Percentiles rank a stretch among this genome's conserved stretches.
Evolutionary conservation across 1,140 invertebrate genomes (phyloP).

Genomic region (Whitmania pigra): DNA sequence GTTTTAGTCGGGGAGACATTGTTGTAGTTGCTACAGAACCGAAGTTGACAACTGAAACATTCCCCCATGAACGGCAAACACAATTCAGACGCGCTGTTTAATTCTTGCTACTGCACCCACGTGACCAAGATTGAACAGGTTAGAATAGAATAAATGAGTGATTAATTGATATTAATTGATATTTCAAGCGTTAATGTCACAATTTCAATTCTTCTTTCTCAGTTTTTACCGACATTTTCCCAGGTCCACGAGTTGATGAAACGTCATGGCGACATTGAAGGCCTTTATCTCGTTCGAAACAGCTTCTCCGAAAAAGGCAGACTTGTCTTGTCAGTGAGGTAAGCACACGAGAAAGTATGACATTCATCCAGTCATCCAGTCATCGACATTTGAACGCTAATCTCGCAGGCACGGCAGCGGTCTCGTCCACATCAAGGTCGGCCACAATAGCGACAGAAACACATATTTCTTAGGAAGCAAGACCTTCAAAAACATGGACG

Average conservation of each 20-base stretch:
- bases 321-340: slow-evolving; percentile 3
- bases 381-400: neutral
- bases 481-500: neutral
- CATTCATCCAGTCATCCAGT: neutral
- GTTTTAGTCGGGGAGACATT: too few species aligned
- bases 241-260: neutral
- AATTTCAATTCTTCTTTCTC: too few species aligned
- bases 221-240: neutral
- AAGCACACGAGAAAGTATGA: neutral
- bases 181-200: too few species aligned
- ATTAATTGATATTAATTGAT: too few species aligned
- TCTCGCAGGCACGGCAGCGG: neutral
- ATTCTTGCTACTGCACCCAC: too few species aligned
- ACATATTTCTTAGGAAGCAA: neutral
- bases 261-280: neutral
- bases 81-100: too few species aligned
- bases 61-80: too few species aligned
- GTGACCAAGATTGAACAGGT: too few species aligned
- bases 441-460: neutral
- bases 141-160: too few species aligned
- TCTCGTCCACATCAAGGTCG: neutral
- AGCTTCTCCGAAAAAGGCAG: neutral
- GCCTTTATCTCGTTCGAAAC: slow-evolving; percentile 1
- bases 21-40: too few species aligned
- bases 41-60: too few species aligned